Evolutionary conservation across 2,888 invertebrate species (phyloP), one percentile per base, ranked within the genome.

Genomic region (Eupithecia tripunctaria): DNA sequence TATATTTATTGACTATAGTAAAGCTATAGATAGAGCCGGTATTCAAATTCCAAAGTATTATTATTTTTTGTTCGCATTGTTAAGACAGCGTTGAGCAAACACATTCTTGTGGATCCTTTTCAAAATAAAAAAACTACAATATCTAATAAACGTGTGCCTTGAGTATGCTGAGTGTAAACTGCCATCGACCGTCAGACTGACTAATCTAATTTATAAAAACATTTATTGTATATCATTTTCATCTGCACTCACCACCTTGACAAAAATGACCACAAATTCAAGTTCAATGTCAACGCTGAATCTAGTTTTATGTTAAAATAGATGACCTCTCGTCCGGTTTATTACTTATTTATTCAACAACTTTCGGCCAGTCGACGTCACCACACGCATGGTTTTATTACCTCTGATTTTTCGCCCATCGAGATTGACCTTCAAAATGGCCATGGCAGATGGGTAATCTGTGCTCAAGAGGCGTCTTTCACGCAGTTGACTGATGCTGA

Each of bases 251-350:
- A 5, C 32, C 36, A 43, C 21, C 67, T 59, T 69, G 64, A 68
- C 21, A 67, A 29, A n/a, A n/a, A 36, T 63, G 8, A 63, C 21
- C 63, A 63, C 14, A 63, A 64, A 72, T 74, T 73, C 77, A 75
- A 76, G 78, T 76, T 78, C 78, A 80, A 76, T 76, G 76, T 71
- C 76, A 75, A 51, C 51, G 38, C 65, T 36, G 41, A 71, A 68
- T 77, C 74, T 80, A 76, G 73, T 79, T 76, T 72, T 71, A 71
- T 68, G 68, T 67, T 27, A 59, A 78, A 74, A 75, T 78, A 75
- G 73, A 76, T 76, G 78, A 75, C 74, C 71, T 56, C 63, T 72
- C 70, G 51, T 68, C 70, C 65, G 51, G 70, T 51, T 65, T 68
- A 74, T 70, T 67, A 41, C 62, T 51, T 32, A 69, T 65, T 38